Base-by-base conservation (phyloP, 2,888 invertebrate species). In the Drosophila mimica region DNA sequence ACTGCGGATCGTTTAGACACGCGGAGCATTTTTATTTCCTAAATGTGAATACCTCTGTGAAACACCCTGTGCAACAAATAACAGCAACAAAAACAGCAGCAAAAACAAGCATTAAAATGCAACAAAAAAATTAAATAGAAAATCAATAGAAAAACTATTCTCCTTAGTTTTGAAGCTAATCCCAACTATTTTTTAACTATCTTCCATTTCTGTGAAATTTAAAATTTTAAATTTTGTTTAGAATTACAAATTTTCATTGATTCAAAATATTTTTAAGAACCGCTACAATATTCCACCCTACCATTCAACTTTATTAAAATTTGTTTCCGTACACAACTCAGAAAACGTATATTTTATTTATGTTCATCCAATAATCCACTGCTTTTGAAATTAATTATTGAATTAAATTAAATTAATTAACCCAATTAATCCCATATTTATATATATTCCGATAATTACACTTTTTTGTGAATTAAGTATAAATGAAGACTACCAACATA, bases 21-120 rank as follows among this genome's bases (percentile, higher is more conserved):
- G 90, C 90, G 91, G 88, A 91, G 67, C 73, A 81, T 91, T 88
- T 89, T 88, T 88, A 89, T 88, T 88, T 88, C 76, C 78, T 75
- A 89, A 88, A 91, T 84, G 87, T 88, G 87, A 83, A 75, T 89
- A 84, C 52, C 20, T 43, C 15, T 36, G 68, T 64, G 64, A 46
- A 46, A 46, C 15, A 25, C 25, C n/a, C 31, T 54, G 56, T 71
- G 81, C 38, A 53, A 57, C 7, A 40, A 59, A 25, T 34, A 70
- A 40, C 36, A 20, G 53, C 52, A 54, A 49, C 8, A 15, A 34
- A 36, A 40, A 49, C 31, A 28, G 3, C 17, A 31, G 62, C 5
- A 34, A 52, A 11, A 31, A 20, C 2, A 38, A 20, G 20, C 46
- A 46, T 46, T 25, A 15, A 46, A 8, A 46, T 46, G 4, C 13